Evolutionary conservation across 2,113 vertebrate genomes (phyloP).

Genomic region (Ciconia boyciana): DNA sequence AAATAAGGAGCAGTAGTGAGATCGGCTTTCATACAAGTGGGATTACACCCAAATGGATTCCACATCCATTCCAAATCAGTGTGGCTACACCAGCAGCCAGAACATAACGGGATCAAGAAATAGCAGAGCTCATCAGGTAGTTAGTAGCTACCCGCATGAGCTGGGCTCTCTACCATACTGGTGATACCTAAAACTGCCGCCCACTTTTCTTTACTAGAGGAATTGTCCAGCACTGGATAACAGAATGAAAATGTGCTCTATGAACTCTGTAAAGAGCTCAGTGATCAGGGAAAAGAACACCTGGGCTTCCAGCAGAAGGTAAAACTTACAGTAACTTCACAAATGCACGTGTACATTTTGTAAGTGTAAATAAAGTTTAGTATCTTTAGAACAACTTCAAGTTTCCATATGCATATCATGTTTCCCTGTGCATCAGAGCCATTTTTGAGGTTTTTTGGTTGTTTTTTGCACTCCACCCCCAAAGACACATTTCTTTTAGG

Average conservation of each 20-base stretch:
- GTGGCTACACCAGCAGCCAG: neutral
- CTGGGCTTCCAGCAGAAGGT: neutral
- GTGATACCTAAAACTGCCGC: neutral
- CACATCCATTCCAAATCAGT: neutral
- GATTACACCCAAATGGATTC: neutral
- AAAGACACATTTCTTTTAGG: neutral
- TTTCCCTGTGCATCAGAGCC: neutral
- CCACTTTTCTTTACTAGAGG: neutral
- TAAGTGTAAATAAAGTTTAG: neutral
- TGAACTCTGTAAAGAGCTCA: neutral
- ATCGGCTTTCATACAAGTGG: neutral
- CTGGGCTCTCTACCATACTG: neutral
- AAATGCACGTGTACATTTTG: neutral
- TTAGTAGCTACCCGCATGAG: neutral
- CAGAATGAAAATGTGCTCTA: neutral
- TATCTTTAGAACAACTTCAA: neutral
- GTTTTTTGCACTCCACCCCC: neutral
- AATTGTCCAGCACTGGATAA: neutral
- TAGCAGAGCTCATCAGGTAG: neutral
- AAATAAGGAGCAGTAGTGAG: neutral
- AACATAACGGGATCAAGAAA: neutral
- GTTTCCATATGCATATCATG: neutral
- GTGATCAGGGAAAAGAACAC: neutral
- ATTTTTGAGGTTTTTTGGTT: rapidly evolving
- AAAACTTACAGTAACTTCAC: neutral